Conservation (phyloP, 1,140 invertebrate genomes). For the Atta colombica region DNA sequence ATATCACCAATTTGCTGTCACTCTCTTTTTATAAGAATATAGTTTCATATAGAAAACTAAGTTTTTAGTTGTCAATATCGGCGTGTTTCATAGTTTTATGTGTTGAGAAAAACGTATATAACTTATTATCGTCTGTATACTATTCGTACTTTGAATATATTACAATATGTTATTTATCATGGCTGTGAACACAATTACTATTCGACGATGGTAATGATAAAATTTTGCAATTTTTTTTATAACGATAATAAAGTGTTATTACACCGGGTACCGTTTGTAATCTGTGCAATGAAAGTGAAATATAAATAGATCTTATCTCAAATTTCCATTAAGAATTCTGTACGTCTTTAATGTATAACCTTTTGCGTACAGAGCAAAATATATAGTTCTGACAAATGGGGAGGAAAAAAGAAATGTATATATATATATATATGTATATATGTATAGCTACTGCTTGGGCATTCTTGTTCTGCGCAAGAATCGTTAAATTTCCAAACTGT, state of each 20-base stretch:
- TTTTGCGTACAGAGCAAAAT: conserved; percentile 70
- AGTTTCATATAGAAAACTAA: conserved; percentile 86
- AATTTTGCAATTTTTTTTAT: conserved; percentile 47
- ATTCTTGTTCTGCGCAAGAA: conserved; percentile 66
- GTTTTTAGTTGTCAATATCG: conserved; percentile 83
- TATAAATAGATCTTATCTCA: conserved; percentile 64
- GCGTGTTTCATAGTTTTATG: conserved; percentile 76
- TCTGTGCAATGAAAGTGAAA: conserved; percentile 67
- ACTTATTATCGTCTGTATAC: conserved; percentile 68
- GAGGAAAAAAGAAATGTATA: conserved; percentile 23
- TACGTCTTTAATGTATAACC: conserved; percentile 70
- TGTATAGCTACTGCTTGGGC: conserved; percentile 57
- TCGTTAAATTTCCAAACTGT: conserved; percentile 55
- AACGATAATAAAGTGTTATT: conserved; percentile 67
- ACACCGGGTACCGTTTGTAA: conserved; percentile 54
- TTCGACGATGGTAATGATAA: conserved; percentile 67
- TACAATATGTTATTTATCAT: conserved; percentile 67
- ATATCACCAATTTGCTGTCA: conserved; percentile 80
- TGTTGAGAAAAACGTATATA: conserved; percentile 78
- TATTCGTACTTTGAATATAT: conserved; percentile 72
- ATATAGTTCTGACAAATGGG: conserved; percentile 58
- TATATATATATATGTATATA: conserved; percentile 25
- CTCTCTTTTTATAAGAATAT: conserved; percentile 84
- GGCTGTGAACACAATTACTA: conserved; percentile 79
- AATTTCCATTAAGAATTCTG: conserved; percentile 67